Percentiles rank a stretch among this genome's conserved stretches.
These are phyloP conservation scores for Cyprinodon variegatus DNA, from an alignment of 2,113 vertebrate species.

Conservation along the genomic window DNA sequence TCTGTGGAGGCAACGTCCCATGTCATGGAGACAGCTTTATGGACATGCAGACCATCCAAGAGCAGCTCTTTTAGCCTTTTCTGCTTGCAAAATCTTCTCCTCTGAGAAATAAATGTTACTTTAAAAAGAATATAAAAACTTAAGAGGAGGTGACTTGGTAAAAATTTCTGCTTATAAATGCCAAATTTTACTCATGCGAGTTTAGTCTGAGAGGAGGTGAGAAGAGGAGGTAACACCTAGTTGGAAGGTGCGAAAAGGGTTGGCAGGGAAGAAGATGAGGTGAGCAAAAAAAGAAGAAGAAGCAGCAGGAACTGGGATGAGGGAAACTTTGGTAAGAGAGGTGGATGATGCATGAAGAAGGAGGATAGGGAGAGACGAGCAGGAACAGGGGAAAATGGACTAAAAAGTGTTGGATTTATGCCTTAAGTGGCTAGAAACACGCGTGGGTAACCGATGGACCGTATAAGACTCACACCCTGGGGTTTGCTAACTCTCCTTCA, in stretches of 20 bases:
- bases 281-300: neutral
- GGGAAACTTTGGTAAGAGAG: neutral
- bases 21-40: neutral
- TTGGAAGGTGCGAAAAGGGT: constrained; percentile 18
- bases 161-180: neutral
- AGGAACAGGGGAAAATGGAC: neutral
- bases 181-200: neutral
- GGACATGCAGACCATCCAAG: neutral
- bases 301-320: neutral
- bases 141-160: neutral
- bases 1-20: neutral
- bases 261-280: neutral
- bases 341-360: neutral
- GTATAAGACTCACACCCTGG: neutral
- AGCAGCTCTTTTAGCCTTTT: neutral
- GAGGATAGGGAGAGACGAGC: neutral
- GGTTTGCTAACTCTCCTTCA: neutral
- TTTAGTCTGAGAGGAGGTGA: constrained; percentile 14
- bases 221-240: constrained; percentile 27
- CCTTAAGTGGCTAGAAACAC: neutral
- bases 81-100: neutral
- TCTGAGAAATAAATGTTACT: neutral
- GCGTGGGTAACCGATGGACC: neutral
- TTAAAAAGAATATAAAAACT: neutral
- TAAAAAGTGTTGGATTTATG: neutral